Evolutionary conservation across 2,888 invertebrate genomes (phyloP).

Genomic region (Drosophila demipolita): DNA sequence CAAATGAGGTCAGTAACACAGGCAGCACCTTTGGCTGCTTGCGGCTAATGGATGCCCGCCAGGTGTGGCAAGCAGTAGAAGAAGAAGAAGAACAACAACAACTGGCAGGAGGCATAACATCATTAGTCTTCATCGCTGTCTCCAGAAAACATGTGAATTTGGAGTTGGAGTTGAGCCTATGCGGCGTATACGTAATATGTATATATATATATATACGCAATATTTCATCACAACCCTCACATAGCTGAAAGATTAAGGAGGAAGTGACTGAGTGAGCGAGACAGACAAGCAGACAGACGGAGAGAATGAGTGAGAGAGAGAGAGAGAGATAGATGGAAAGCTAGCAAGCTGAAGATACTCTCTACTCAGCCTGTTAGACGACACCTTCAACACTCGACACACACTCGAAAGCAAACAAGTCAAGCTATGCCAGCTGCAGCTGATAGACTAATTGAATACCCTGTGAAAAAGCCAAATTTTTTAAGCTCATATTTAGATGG

Average conservation of each 20-base stretch:
- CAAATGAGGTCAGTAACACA: conserved; percentile 60
- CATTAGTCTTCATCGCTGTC: conserved; percentile 76
- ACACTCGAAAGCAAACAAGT: conserved; percentile 53
- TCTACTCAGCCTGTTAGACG: conserved; percentile 25
- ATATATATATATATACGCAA: conserved; percentile 56
- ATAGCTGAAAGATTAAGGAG: conserved; percentile 4
- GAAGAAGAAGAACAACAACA: conserved; percentile 21
- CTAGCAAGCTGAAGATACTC: conserved; percentile 24
- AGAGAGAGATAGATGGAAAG: not conserved
- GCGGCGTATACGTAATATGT: conserved; percentile 73
- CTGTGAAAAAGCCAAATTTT: not conserved
- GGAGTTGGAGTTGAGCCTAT: conserved; percentile 25
- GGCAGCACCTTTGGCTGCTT: conserved; percentile 19
- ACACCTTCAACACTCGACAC: conserved; percentile 49
- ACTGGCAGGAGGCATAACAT: conserved; percentile 51
- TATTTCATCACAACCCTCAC: conserved; percentile 47
- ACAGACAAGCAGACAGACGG: not conserved
- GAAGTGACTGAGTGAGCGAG: not conserved
- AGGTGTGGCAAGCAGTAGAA: conserved; percentile 51
- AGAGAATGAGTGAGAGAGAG: too few species aligned
- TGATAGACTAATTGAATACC: not conserved
- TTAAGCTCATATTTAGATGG: too few species aligned
- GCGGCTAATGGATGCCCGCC: conserved; percentile 48
- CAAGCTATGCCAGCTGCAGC: not conserved
- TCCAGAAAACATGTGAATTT: conserved; percentile 26